These are phyloP conservation scores for Chaenocephalus aceratus DNA, from an alignment of 2,113 vertebrate species.

Conservation along the genomic window DNA sequence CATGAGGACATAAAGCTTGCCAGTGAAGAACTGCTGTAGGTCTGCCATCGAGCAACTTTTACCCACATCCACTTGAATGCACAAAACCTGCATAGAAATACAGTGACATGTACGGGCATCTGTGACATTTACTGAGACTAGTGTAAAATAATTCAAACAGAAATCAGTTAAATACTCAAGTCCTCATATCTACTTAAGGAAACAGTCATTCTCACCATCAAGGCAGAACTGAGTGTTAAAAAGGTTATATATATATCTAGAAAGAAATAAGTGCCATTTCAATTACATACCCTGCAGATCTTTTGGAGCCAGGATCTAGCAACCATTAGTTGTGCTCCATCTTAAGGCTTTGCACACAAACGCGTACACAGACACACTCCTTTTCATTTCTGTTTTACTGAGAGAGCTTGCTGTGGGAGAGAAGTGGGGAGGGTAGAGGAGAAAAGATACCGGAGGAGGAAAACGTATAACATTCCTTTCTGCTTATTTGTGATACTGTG, in stretches of 20 bases:
- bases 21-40: conserved; percentile 99
- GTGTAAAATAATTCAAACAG: conserved; percentile 4
- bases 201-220: neutral
- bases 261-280: conserved; percentile 9
- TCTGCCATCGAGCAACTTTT: conserved; percentile 85
- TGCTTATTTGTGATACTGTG: conserved; percentile 32
- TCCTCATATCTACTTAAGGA: neutral
- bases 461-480: conserved; percentile 46
- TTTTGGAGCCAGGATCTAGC: conserved; percentile 18
- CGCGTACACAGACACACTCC: conserved; percentile 20
- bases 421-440: conserved; percentile 56
- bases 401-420: conserved; percentile 57
- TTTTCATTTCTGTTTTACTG: conserved; percentile 33
- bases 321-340: conserved; percentile 41
- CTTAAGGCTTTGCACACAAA: conserved; percentile 34
- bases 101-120: neutral
- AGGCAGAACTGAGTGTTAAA: neutral
- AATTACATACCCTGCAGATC: conserved; percentile 3
- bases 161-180: neutral
- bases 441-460: conserved; percentile 45
- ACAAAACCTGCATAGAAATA: conserved; percentile 34
- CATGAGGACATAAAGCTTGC: conserved; percentile 99
- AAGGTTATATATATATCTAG: neutral
- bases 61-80: conserved; percentile 22
- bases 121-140: neutral